Base-by-base conservation (phyloP, 2,888 invertebrate species). In the Muscina levida region DNA sequence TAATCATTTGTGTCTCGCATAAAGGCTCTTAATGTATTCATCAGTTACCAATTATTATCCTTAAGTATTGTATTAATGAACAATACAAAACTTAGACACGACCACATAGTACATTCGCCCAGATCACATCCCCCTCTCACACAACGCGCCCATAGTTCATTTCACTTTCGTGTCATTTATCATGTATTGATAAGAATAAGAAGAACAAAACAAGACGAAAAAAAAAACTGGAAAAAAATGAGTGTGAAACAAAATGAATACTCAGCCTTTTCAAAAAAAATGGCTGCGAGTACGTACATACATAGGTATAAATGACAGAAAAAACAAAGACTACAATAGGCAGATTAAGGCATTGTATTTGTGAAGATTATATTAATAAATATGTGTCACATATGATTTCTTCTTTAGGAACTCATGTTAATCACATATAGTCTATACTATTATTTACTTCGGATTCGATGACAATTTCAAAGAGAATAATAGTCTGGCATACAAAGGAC, bases 41-140 rank as follows among this genome's bases (percentile, higher is more conserved):
- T 79, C 72, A 68, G 76, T 76, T 72, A 79, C 76, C 76, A 76
- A 79, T 79, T 72, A 76, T 73, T 68, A 65, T 2, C n/a, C 17
- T 19, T 42, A 39, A 57, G 68, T 65, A 68, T 72, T 68, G 76
- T 72, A 62, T 76, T 72, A 26, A 72, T 22, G 24, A 76, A 79
- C 75, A 75, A 76, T 79, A 72, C n/a, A 76, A 31, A 71, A 75
- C 8, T 51, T 51, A 51, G 17, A 31, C 51, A 19, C 51, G 19
- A 51, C 11, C 11, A 51, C 22, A 51, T 17, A n/a, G 6, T 48
- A 3, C n/a, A 22, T 22, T 19, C 19, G 19, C 5, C 1, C 46
- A 15, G n/a, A n/a, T n/a, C n/a, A n/a, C n/a, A n/a, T n/a, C n/a
- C 8, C 31, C 8, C 31, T 5, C 31, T 31, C 46, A 15, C 13